Conservation (phyloP, 2,888 invertebrate species). For the Sturmia bella region DNA sequence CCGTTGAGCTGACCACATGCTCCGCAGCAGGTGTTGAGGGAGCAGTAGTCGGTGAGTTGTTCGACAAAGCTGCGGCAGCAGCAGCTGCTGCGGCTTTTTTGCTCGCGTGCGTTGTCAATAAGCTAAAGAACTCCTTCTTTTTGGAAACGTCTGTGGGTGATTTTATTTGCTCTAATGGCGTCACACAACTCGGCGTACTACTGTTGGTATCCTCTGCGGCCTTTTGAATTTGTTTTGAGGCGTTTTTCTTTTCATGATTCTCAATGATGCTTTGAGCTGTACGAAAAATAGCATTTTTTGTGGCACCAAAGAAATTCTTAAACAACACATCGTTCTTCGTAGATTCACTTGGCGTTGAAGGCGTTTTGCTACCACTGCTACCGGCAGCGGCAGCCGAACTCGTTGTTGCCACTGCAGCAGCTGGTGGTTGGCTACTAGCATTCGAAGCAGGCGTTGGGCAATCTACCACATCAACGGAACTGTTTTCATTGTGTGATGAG, state of each 20-base stretch:
- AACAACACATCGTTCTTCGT: constrained; percentile 81
- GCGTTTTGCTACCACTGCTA: constrained; percentile 68
- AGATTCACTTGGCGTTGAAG: constrained; percentile 72
- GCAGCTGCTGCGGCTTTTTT: constrained; percentile 79
- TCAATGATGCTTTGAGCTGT: constrained; percentile 82
- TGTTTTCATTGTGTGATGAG: constrained; percentile 4
- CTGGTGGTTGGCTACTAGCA: neutral
- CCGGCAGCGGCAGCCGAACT: constrained; percentile 21
- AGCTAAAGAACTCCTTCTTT: constrained; percentile 81
- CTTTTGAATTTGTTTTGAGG: constrained; percentile 78
- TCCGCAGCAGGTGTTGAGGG: constrained; percentile 66
- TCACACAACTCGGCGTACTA: constrained; percentile 33
- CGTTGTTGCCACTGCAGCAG: constrained; percentile 13
- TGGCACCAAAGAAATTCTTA: constrained; percentile 82
- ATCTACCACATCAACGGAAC: constrained; percentile 63
- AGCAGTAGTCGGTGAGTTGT: constrained; percentile 71
- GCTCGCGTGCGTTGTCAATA: constrained; percentile 80
- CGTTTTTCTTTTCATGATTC: constrained; percentile 82
- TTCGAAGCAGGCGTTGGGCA: constrained; percentile 58
- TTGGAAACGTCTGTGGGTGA: constrained; percentile 81
- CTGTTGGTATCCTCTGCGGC: constrained; percentile 41
- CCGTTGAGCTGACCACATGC: constrained; percentile 48
- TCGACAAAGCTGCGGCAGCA: constrained; percentile 73
- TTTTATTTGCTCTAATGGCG: constrained; percentile 74
- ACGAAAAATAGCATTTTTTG: constrained; percentile 82